A percentile compares a stretch with the other conserved stretches of the same genome.
Evolutionary conservation across 2,888 invertebrate genomes (phyloP).

Genomic region (Drosophila stalkeri): DNA sequence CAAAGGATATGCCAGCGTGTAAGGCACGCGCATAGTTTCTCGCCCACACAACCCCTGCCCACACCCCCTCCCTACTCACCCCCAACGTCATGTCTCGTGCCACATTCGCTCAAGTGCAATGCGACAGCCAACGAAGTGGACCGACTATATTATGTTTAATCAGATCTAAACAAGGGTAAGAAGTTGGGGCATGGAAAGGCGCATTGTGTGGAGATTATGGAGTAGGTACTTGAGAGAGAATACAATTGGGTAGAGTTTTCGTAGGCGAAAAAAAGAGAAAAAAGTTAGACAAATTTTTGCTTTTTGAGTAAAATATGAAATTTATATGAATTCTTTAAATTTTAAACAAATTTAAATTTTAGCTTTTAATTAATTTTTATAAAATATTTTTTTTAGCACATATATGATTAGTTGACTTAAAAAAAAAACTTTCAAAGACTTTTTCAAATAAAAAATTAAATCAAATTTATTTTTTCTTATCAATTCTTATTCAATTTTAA

Average conservation of each 20-base stretch:
- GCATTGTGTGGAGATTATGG: slow-evolving; percentile 5
- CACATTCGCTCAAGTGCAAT: slow-evolving; percentile 65
- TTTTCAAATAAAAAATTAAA: neutral
- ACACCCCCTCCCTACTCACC: neutral
- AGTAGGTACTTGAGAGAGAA: neutral
- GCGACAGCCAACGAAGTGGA: slow-evolving; percentile 57
- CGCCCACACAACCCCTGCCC: neutral
- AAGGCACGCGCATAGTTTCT: slow-evolving; percentile 64
- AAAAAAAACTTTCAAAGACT: neutral
- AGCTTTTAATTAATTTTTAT: neutral
- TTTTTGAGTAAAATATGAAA: neutral
- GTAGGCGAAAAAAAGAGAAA: neutral
- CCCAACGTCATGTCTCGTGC: slow-evolving; percentile 53
- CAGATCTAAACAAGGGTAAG: slow-evolving; percentile 38
- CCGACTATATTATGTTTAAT: slow-evolving; percentile 43
- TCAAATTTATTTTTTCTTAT: too few relatives aligned
- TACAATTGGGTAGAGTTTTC: neutral
- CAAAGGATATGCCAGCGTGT: slow-evolving; percentile 57
- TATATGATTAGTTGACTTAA: neutral
- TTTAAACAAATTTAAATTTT: neutral
- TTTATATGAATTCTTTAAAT: neutral
- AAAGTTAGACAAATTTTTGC: neutral
- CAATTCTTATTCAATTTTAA: too few relatives aligned
- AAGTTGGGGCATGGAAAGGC: slow-evolving; percentile 24
- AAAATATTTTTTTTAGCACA: neutral